Percentiles rank a stretch among this genome's conserved stretches.
phyloP scores from a whole-genome alignment of 2,113 vertebrate species.

The Lepidothrix coronata region DNA sequence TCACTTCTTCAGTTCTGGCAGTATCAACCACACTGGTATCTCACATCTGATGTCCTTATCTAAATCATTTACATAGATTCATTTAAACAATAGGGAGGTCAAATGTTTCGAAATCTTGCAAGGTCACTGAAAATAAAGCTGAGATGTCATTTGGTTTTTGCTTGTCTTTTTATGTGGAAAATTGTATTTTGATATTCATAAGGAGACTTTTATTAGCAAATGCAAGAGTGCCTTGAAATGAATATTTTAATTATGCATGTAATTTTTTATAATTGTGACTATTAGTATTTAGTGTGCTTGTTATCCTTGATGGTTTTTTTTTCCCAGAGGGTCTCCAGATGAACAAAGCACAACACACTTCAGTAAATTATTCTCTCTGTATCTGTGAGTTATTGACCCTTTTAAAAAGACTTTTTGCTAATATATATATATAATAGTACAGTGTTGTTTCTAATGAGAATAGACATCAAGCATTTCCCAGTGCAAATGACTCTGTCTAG shows the following conservation, averaged over 20 bases:
- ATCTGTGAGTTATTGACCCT: slow-evolving; percentile 64
- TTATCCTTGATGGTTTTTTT: slow-evolving; percentile 51
- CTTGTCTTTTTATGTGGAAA: neutral
- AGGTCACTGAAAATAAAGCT: slow-evolving; percentile 7
- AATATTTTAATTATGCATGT: slow-evolving; percentile 68
- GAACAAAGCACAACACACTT: slow-evolving; percentile 54
- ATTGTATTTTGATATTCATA: slow-evolving; percentile 26
- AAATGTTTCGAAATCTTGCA: slow-evolving; percentile 11
- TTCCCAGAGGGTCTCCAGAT: slow-evolving; percentile 54
- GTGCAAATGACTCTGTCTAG: slow-evolving; percentile 26
- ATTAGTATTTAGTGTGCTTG: slow-evolving; percentile 69
- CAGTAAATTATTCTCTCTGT: slow-evolving; percentile 58
- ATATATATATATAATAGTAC: neutral
- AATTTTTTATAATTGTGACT: slow-evolving; percentile 68
- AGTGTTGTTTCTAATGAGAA: slow-evolving; percentile 53
- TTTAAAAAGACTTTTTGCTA: slow-evolving; percentile 58
- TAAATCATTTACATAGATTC: neutral
- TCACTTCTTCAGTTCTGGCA: neutral
- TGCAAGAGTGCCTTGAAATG: slow-evolving; percentile 41
- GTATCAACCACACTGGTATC: neutral
- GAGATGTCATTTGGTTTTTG: neutral
- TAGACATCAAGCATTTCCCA: slow-evolving; percentile 46
- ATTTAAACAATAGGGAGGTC: neutral
- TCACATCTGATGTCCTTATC: neutral
- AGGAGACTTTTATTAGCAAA: slow-evolving; percentile 33